Base-by-base conservation (phyloP, 2,888 invertebrate species). In the Drosophila setosimentum region DNA sequence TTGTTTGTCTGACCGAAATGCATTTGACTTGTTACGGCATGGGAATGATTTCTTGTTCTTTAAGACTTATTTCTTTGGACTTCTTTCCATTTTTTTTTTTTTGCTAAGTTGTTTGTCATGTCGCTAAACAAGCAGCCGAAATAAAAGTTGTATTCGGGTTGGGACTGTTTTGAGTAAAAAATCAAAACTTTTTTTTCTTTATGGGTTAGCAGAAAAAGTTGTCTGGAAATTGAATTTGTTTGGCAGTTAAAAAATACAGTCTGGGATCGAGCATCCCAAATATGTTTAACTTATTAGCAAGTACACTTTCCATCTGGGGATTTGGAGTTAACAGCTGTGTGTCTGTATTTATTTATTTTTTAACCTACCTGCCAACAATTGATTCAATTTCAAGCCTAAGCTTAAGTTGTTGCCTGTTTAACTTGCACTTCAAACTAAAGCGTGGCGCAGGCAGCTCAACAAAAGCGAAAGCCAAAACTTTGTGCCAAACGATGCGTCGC, bases 171-270 rank as follows among this genome's bases (percentile, higher is more conserved):
- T 67, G 72, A 80, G 74, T 69, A 61, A 72, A 66, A 71, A 78
- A 53, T 70, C 6, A 71, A 78, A 84, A 61, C 67, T 80, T 70
- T 64, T 48, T 66, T 30, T 75, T 48, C 48, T 76, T 78, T 73
- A 60, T 68, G 80, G 64, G 42, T 61, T 76, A 53, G 37, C 64
- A 60, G 58, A 73, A 85, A 45, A 84, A 88, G 80, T 84, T 84
- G 66, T 50, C 73, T 70, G 63, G 69, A 86, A 79, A 88, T 88
- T 88, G 74, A 86, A 88, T 88, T 88, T 83, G 76, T 71, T 63
- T 40, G 54, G 65, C 50, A 70, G 72, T 73, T 45, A 45, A 69
- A 80, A 61, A 73, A 80, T 72, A 66, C 67, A 58, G 65, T 66
- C 50, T 35, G 49, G 49, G 29, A 58, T 71, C 48, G 45, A 40